Evolutionary conservation across 2,113 vertebrate species (phyloP), one percentile per base, ranked within the genome.

Genomic region (Psilopogon haemacephalus): DNA sequence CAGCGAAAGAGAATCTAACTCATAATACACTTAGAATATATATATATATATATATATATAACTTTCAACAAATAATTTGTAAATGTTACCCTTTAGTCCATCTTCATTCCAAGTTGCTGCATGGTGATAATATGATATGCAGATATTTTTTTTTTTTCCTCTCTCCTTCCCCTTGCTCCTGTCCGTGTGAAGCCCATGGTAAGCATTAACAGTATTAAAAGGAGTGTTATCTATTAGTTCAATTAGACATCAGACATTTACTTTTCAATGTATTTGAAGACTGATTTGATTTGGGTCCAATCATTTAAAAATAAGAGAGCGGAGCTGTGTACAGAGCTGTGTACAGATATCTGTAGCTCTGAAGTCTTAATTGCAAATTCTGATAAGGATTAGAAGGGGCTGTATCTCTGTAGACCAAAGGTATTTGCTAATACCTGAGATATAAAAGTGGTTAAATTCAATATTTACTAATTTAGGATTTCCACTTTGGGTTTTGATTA

Each of bases 351-450:
- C 96, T 96, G 94, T 90, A 88, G 95, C 97, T 98, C 97, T 97
- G 97, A 98, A 97, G 97, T 98, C 97, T 98, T 98, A 98, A 98
- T 98, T 98, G 97, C 97, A 96, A 97, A 97, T 97, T 97, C 97
- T 97, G 97, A 98, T 98, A 98, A 98, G 97, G 97, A 97, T 97
- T 97, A 98, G 97, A 97, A 95, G 93, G 96, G 88, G 82, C 96
- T 96, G 86, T 95, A 95, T 98, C 97, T 97, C 96, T 98, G 86
- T 96, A 97, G 97, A 98, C 97, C 97, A 96, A 97, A 96, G 97
- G 95, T 97, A 97, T 98, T 97, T 98, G 97, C 97, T 98, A 97
- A 98, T 97, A 98, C 97, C 97, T 97, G 95, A 91, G 95, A 97
- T 94, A 95, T 94, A 95, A 97, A 97, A 94, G 93, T 90, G 75